phyloP scores from a whole-genome alignment of 2,888 invertebrate species.

The Taphrorychus bicolor region DNA sequence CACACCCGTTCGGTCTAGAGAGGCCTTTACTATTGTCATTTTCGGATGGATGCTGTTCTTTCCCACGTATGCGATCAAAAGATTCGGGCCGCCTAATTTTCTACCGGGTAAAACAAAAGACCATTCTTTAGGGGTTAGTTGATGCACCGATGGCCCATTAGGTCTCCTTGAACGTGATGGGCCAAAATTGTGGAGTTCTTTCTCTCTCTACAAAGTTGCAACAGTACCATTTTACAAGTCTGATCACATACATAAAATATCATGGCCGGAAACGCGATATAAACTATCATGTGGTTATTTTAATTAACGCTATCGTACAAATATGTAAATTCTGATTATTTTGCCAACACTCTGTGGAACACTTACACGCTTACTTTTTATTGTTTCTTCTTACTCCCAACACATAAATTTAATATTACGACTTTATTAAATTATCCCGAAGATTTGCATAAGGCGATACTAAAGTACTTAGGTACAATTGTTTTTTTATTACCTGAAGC shows the following conservation, averaged over 20 bases:
- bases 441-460: background rate
- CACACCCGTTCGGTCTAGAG: background rate
- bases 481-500: background rate
- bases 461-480: background rate
- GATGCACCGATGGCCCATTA: no score
- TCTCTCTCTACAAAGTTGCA: no score
- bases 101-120: conserved; percentile 9
- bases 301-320: conserved; percentile 37
- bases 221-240: no score
- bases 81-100: conserved; percentile 6
- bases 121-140: no score
- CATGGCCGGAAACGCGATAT: conserved; percentile 36
- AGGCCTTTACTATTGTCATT: background rate
- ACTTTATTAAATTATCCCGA: background rate
- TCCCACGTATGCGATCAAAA: conserved; percentile 11
- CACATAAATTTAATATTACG: background rate
- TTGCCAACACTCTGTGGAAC: conserved; percentile 28
- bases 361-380: conserved; percentile 23
- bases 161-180: no score
- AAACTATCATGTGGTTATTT: conserved; percentile 38
- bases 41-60: conserved; percentile 8
- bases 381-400: background rate
- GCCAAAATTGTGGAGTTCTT: no score
- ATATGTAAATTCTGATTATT: conserved; percentile 39
- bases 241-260: conserved; percentile 32